Conservation (phyloP, 2,113 vertebrate genomes). For the Chamaetylas fuelleborni region DNA sequence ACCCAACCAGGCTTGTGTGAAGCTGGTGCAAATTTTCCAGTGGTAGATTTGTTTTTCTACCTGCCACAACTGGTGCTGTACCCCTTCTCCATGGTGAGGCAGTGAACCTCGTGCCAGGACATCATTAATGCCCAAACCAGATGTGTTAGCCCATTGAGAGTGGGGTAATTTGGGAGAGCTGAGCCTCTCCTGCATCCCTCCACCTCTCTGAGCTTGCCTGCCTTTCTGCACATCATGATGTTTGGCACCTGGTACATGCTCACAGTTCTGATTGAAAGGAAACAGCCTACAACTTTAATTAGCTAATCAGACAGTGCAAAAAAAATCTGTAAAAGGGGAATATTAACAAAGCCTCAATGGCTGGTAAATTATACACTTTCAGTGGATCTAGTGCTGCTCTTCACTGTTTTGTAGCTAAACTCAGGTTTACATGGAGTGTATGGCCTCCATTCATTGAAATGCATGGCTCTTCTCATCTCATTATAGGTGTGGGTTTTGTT, state of each 20-base stretch:
- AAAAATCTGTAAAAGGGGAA: conserved; percentile 8
- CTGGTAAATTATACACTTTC: conserved; percentile 36
- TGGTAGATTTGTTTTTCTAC: neutral
- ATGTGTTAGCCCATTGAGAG: neutral
- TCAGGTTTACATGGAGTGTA: neutral
- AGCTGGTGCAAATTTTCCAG: neutral
- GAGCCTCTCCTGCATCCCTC: neutral
- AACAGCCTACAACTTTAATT: conserved; percentile 55
- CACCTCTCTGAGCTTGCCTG: neutral
- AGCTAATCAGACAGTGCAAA: conserved; percentile 33
- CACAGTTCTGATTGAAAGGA: conserved; percentile 54
- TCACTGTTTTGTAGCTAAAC: neutral
- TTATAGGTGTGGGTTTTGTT: neutral
- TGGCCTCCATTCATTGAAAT: neutral
- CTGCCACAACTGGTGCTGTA: rapidly evolving
- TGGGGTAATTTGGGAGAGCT: neutral
- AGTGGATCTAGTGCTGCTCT: neutral
- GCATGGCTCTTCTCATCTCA: neutral
- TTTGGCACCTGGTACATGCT: conserved; percentile 28
- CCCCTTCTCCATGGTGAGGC: neutral
- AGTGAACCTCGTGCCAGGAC: neutral
- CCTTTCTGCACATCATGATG: conserved; percentile 9
- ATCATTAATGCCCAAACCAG: neutral
- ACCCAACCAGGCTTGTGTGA: neutral
- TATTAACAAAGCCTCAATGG: conserved; percentile 50